phyloP scores from a whole-genome alignment of 2,888 invertebrate genomes.

The Drosophila anomelani region DNA sequence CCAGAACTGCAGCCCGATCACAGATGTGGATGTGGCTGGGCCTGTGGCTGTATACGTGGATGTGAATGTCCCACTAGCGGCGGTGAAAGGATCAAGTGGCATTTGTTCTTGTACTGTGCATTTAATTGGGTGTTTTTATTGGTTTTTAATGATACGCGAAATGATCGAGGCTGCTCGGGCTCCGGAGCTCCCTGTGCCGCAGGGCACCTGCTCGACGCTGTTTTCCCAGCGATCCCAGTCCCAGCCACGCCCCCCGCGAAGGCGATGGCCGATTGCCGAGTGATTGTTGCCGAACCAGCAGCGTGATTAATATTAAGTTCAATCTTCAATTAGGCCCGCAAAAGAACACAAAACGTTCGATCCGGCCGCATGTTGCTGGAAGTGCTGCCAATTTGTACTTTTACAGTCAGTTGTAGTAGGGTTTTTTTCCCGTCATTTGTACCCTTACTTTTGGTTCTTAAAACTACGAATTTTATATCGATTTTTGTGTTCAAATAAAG shows the following conservation, averaged over 20 bases:
- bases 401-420: background rate
- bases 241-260: slow-evolving; percentile 62
- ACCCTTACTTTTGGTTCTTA: background rate
- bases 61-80: slow-evolving; percentile 44
- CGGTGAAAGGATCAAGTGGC: slow-evolving; percentile 79
- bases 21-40: slow-evolving; percentile 26
- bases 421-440: background rate
- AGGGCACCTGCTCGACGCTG: slow-evolving; percentile 51
- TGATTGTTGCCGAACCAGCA: slow-evolving; percentile 75
- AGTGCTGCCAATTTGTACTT: slow-evolving; percentile 13
- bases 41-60: slow-evolving; percentile 12
- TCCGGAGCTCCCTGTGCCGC: slow-evolving; percentile 53
- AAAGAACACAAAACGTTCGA: slow-evolving; percentile 30
- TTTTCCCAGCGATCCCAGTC: slow-evolving; percentile 44
- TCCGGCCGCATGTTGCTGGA: slow-evolving; percentile 42
- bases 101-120: slow-evolving; percentile 74
- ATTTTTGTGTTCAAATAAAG: background rate
- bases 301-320: slow-evolving; percentile 71
- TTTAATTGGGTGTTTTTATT: slow-evolving; percentile 80
- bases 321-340: slow-evolving; percentile 62
- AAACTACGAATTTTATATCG: too few species aligned
- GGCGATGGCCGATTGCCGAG: slow-evolving; percentile 49
- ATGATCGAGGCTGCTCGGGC: slow-evolving; percentile 67
- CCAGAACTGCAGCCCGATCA: slow-evolving; percentile 7
- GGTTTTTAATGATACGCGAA: slow-evolving; percentile 79